Base-by-base conservation (phyloP, 2,797 vertebrate genomes). In the Aeoliscus strigatus region DNA sequence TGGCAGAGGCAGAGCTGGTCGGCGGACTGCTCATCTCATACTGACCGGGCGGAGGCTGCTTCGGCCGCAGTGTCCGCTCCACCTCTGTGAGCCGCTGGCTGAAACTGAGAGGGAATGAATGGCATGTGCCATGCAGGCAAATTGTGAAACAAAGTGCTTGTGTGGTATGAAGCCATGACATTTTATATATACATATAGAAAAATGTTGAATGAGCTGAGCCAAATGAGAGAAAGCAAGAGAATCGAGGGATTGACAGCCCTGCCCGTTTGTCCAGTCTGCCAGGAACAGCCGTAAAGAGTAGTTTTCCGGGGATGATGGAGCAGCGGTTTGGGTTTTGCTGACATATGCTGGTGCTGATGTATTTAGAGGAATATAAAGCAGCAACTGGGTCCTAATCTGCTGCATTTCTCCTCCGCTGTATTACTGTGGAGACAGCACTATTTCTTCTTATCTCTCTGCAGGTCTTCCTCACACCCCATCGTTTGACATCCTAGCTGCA, bases 281-380 rank as follows among this genome's bases (percentile, higher is more conserved):
- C 55, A 61, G 60, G 8, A 41, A 68, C 41, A 49, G 57, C 62
- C 38, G 39, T 68, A 51, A 72, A 74, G 62, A 64, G 56, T 60
- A 60, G 65, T 77, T 85, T 82, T 75, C 66, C 31, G 25, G 12
- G 58, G 36, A 73, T 85, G 77, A 87, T 82, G 76, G 79, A 84
- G 64, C 66, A 69, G 72, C 44, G 68, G 75, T 55, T 70, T 60
- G 51, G 75, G 67, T 54, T 29, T 59, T 46, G 45, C 59, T 83
- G 86, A 82, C 78, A 80, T 68, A 70, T 73, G 70, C 68, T 75
- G 6, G 71, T 56, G 64, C 77, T 82, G 81, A 84, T 83, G 69
- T 79, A 85, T 85, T 86, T 85, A 77, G 57, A 75, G 71, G 78
- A 81, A 87, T 82, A 81, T 82, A 75, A 84, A 84, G 74, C 73